phyloP scores from a whole-genome alignment of 2,113 vertebrate genomes.

The Pristiophorus japonicus region DNA sequence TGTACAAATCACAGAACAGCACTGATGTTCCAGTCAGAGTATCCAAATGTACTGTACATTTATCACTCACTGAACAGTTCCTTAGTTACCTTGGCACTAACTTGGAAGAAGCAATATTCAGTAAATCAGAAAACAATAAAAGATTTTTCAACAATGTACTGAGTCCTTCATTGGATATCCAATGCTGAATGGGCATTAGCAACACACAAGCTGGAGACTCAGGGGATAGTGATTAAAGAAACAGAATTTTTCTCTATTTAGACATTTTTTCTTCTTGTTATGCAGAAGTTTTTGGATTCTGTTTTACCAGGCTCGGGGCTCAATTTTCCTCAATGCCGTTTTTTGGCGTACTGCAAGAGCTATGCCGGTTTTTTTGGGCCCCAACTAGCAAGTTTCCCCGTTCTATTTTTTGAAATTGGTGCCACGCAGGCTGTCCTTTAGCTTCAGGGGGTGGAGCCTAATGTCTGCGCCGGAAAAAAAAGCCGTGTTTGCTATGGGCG shows the following conservation, averaged over 20 bases:
- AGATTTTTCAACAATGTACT: background rate
- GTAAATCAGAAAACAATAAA: background rate
- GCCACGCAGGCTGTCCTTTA: too few relatives aligned
- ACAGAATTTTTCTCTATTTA: background rate
- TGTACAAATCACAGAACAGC: background rate
- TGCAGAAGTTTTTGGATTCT: background rate
- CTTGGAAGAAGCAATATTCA: background rate
- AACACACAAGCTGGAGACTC: background rate
- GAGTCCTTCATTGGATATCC: background rate
- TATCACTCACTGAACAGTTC: background rate
- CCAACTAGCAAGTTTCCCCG: too few relatives aligned
- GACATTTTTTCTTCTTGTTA: background rate
- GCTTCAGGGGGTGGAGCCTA: too few relatives aligned
- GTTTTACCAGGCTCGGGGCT: background rate
- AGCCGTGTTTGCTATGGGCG: too few relatives aligned
- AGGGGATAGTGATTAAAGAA: background rate
- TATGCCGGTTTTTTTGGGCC: too few relatives aligned
- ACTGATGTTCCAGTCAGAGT: background rate
- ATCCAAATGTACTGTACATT: background rate
- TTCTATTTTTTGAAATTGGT: too few relatives aligned
- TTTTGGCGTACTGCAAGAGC: too few relatives aligned
- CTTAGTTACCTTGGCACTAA: background rate
- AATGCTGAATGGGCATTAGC: background rate
- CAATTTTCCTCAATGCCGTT: too few relatives aligned
- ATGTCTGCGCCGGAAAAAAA: too few relatives aligned